A percentile compares a stretch with the other conserved stretches of the same genome.
These are phyloP conservation scores for Gastracanthus pulcherrimus DNA, from an alignment of 2,888 invertebrate genomes.

Conservation along the genomic window DNA sequence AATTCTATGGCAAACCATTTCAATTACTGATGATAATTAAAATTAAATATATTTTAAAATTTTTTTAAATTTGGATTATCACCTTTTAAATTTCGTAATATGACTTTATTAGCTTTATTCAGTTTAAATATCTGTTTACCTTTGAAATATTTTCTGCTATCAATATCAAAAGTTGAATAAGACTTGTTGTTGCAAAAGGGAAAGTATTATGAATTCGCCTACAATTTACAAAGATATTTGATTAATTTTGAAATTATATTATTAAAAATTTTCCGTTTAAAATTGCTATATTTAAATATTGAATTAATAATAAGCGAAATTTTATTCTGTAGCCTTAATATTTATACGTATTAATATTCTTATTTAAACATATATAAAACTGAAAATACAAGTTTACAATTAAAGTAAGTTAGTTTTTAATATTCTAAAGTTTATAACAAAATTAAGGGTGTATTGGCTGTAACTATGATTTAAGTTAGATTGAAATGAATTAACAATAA, in stretches of 20 bases:
- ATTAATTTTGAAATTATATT: neutral
- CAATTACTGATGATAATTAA: neutral
- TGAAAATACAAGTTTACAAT: slow-evolving; percentile 10
- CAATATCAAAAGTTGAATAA: too few relatives aligned
- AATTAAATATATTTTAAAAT: neutral
- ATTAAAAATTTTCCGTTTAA: too few relatives aligned
- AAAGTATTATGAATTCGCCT: neutral
- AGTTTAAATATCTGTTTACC: too few relatives aligned
- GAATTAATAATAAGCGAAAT: neutral
- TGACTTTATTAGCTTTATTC: neutral
- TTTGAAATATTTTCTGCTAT: too few relatives aligned
- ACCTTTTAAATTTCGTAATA: neutral
- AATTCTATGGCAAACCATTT: neutral
- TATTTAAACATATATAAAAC: neutral
- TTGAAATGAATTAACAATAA: too few relatives aligned
- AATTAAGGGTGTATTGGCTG: neutral
- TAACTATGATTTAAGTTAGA: neutral
- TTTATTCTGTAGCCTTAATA: neutral
- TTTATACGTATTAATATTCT: slow-evolving; percentile 23
- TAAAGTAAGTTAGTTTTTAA: neutral
- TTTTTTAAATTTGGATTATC: neutral
- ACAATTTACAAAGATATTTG: neutral
- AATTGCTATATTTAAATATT: too few relatives aligned
- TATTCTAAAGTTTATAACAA: neutral
- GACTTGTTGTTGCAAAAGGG: neutral